Evolutionary conservation across 2,113 vertebrate genomes (phyloP).

Genomic region (Thymallus thymallus): DNA sequence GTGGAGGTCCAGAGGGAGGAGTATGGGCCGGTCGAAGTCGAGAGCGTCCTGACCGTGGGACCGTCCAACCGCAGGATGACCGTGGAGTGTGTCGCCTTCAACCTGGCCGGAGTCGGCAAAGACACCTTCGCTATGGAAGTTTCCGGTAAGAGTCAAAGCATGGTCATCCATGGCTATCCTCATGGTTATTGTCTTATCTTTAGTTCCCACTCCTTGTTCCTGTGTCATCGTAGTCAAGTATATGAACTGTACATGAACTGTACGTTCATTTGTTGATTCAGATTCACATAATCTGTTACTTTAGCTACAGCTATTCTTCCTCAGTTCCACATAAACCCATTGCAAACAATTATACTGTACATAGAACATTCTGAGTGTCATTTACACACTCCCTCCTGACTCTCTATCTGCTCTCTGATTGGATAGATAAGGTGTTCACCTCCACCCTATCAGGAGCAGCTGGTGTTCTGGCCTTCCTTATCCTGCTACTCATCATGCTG

Average conservation of each 20-base stretch:
- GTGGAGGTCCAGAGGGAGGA: constrained; percentile 70
- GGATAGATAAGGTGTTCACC: constrained; percentile 51
- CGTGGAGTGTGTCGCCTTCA: constrained; percentile 84
- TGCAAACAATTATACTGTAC: neutral
- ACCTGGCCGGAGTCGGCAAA: constrained; percentile 74
- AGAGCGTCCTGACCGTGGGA: constrained; percentile 71
- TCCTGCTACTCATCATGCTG: constrained; percentile 82
- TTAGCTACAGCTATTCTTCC: neutral
- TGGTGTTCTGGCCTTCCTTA: constrained; percentile 63
- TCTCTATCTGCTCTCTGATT: neutral
- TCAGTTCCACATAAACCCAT: neutral
- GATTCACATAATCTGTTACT: neutral
- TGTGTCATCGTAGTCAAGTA: neutral
- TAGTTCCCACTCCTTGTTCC: neutral
- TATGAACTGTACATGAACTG: neutral
- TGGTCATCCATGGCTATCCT: neutral
- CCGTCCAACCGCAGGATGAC: constrained; percentile 71
- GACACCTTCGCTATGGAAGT: constrained; percentile 70
- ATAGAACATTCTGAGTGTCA: neutral
- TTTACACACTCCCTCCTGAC: neutral
- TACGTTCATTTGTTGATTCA: neutral
- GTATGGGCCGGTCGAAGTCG: constrained; percentile 75
- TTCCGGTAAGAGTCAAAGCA: constrained; percentile 49
- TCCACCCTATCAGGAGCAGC: constrained; percentile 63
- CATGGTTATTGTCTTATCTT: neutral